phyloP scores from a whole-genome alignment of 2,797 vertebrate genomes.

The Urosaurus nigricauda region DNA sequence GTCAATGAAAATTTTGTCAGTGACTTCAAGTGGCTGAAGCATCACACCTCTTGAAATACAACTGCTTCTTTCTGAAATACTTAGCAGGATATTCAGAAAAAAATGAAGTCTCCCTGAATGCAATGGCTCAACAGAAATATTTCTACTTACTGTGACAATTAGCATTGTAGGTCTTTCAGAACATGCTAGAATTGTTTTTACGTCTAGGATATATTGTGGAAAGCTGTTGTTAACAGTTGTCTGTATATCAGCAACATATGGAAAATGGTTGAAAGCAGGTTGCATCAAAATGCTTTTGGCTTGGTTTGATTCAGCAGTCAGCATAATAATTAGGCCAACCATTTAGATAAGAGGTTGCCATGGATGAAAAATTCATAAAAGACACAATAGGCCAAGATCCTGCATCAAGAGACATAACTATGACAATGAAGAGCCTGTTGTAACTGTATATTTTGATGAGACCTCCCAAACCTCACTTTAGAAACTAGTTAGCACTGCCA shows the following conservation, averaged over 20 bases:
- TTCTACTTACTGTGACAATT: neutral
- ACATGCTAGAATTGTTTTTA: constrained; percentile 34
- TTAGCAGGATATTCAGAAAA: neutral
- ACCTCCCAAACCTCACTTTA: too few species aligned
- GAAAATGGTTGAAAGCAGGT: neutral
- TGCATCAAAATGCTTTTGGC: neutral
- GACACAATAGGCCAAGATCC: constrained; percentile 10
- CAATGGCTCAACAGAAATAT: constrained; percentile 33
- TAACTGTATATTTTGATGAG: too few species aligned
- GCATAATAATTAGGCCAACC: constrained; percentile 17
- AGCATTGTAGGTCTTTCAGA: neutral
- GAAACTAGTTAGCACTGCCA: too few species aligned
- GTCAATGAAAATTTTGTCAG: constrained; percentile 8
- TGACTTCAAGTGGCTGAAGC: neutral
- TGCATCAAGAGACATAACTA: too few species aligned
- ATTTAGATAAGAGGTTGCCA: constrained; percentile 29
- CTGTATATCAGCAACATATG: neutral
- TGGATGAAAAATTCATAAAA: neutral
- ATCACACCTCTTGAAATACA: constrained; percentile 8
- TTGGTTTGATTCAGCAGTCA: constrained; percentile 30
- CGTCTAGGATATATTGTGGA: neutral
- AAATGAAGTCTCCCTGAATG: constrained; percentile 1
- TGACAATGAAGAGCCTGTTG: too few species aligned
- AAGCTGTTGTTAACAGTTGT: neutral
- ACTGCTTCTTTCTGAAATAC: constrained; percentile 7